phyloP scores from a whole-genome alignment of 2,888 invertebrate species.

The Hydrotaea diabolus region DNA sequence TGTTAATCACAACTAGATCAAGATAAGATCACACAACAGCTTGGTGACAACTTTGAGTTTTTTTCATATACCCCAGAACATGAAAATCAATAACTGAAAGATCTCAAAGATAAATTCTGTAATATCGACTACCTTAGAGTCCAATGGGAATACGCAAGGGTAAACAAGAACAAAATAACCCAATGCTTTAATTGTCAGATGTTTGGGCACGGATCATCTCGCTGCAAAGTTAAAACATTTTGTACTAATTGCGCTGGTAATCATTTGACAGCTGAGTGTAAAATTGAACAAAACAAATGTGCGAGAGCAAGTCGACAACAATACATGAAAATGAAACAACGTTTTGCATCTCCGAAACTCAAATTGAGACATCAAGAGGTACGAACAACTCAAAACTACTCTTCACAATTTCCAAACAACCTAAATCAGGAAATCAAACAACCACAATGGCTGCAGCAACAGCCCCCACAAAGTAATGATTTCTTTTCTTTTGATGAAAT shows the following conservation, averaged over 20 bases:
- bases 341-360: neutral
- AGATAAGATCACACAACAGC: neutral
- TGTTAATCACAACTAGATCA: neutral
- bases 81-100: constrained; percentile 7
- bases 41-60: neutral
- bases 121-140: neutral
- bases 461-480: neutral
- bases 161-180: neutral
- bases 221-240: constrained; percentile 23
- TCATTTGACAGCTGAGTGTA: constrained; percentile 1
- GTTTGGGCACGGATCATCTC: neutral
- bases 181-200: constrained; percentile 27
- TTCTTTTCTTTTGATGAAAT: neutral
- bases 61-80: neutral
- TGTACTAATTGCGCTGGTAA: constrained; percentile 36
- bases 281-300: constrained; percentile 13
- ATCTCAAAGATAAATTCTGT: neutral
- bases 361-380: neutral
- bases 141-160: constrained; percentile 1
- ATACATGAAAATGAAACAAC: neutral
- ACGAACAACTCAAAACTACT: neutral
- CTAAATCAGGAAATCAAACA: neutral
- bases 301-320: constrained; percentile 4
- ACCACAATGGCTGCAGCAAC: neutral
- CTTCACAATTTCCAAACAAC: neutral